phyloP scores from a whole-genome alignment of 64 coral and sea anemone genomes.

The Cladopsammia gracilis region DNA sequence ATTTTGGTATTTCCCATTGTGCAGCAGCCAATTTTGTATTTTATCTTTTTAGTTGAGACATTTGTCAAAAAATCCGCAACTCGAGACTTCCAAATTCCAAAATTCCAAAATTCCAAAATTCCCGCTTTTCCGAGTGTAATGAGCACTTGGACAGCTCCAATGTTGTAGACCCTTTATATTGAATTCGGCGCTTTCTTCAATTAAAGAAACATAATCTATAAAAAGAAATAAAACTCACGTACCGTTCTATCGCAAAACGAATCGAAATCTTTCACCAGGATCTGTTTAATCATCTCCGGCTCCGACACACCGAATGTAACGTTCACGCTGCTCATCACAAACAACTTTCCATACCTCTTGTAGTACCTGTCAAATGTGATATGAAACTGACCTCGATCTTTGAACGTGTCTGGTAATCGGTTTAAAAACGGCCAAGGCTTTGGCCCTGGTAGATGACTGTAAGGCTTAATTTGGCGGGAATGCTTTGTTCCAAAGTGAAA shows the following conservation, averaged over 20 bases:
- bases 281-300: constrained; percentile 56
- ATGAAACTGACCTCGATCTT: constrained; percentile 26
- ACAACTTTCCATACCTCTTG: constrained; percentile 66
- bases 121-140: not conserved
- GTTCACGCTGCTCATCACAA: not conserved
- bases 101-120: not conserved
- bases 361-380: constrained; percentile 51
- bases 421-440: constrained; percentile 51
- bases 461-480: constrained; percentile 12
- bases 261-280: constrained; percentile 70
- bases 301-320: constrained; percentile 11
- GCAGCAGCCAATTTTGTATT: too few relatives aligned
- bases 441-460: constrained; percentile 34
- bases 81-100: not conserved
- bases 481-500: constrained; percentile 22
- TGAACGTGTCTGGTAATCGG: constrained; percentile 11
- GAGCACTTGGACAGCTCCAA: not conserved
- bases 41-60: too few relatives aligned
- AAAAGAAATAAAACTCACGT: not conserved
- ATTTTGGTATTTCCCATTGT: too few relatives aligned
- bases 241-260: constrained; percentile 56
- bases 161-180: too few relatives aligned
- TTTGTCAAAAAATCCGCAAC: too few relatives aligned
- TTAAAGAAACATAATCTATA: not conserved
- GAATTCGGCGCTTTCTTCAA: too few relatives aligned